Evolutionary conservation across 1,140 invertebrate genomes (phyloP).

Genomic region (Campoletis sonorensis): DNA sequence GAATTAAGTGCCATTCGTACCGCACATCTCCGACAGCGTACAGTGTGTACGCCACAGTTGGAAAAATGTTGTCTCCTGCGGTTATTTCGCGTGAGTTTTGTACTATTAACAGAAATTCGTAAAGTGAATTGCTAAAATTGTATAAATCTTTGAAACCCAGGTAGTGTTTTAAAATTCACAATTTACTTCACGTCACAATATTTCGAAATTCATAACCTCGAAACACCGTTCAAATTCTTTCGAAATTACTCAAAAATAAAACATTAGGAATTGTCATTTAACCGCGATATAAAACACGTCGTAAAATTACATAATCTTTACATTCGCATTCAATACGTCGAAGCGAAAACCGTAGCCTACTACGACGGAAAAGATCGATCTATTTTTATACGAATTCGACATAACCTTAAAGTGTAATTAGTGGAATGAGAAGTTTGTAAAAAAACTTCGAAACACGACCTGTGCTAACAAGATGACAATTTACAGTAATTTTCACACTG

Average conservation of each 20-base stretch:
- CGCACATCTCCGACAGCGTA: slow-evolving; percentile 9
- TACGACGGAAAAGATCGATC: not conserved
- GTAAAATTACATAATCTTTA: slow-evolving; percentile 12
- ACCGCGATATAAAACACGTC: not conserved
- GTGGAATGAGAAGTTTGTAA: not conserved
- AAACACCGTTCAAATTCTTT: not conserved
- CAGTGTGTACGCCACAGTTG: slow-evolving; percentile 7
- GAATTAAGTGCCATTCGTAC: too few species aligned
- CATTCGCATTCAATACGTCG: not conserved
- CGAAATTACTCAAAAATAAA: too few species aligned
- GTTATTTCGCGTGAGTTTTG: slow-evolving; percentile 6
- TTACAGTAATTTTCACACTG: not conserved
- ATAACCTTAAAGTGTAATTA: slow-evolving; percentile 5
- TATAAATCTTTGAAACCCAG: not conserved
- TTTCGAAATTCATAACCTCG: not conserved
- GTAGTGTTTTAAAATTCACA: not conserved
- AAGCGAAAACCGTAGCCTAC: not conserved
- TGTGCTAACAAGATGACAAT: not conserved
- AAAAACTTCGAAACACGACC: not conserved
- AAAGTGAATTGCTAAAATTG: not conserved
- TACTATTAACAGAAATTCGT: not conserved
- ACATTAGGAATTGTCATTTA: not conserved
- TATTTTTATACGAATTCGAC: not conserved
- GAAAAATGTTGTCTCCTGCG: slow-evolving; percentile 17
- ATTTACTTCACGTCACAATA: not conserved